Conservation (phyloP, 2,888 invertebrate genomes). For the Piscicola geometra region DNA sequence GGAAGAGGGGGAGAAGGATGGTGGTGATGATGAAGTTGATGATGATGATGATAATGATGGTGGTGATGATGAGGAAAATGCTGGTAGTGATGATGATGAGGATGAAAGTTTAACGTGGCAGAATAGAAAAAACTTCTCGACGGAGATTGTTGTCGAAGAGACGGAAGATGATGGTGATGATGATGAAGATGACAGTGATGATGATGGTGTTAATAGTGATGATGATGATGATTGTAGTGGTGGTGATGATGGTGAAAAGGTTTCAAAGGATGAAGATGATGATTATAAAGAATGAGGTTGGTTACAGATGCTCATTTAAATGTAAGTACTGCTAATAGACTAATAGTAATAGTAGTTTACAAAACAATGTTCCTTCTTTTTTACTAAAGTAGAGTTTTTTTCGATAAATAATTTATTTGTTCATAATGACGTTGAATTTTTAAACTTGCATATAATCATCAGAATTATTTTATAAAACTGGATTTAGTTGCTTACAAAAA, state of each 20-base stretch:
- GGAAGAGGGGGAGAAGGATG: not conserved
- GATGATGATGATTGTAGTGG: slow-evolving; percentile 14
- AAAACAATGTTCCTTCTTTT: too few relatives aligned
- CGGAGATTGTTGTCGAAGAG: not conserved
- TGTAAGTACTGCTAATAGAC: too few relatives aligned
- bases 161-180: not conserved
- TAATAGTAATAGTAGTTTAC: too few relatives aligned
- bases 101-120: too few relatives aligned
- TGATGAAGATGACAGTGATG: slow-evolving; percentile 2
- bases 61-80: slow-evolving; percentile 9
- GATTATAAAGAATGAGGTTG: not conserved
- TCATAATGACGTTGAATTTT: too few relatives aligned
- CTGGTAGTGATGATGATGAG: slow-evolving; percentile 1
- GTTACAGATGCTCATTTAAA: too few relatives aligned
- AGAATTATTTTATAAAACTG: too few relatives aligned
- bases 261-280: slow-evolving; percentile 17
- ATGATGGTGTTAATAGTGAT: slow-evolving; percentile 11
- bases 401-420: too few relatives aligned
- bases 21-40: slow-evolving; percentile 6
- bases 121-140: too few relatives aligned
- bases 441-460: too few relatives aligned
- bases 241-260: slow-evolving; percentile 28
- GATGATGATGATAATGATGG: slow-evolving; percentile 14
- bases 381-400: too few relatives aligned
- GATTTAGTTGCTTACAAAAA: too few relatives aligned